Percentiles rank a stretch among this genome's conserved stretches.
phyloP scores from a whole-genome alignment of 2,113 vertebrate genomes.

The Octodon degus region DNA sequence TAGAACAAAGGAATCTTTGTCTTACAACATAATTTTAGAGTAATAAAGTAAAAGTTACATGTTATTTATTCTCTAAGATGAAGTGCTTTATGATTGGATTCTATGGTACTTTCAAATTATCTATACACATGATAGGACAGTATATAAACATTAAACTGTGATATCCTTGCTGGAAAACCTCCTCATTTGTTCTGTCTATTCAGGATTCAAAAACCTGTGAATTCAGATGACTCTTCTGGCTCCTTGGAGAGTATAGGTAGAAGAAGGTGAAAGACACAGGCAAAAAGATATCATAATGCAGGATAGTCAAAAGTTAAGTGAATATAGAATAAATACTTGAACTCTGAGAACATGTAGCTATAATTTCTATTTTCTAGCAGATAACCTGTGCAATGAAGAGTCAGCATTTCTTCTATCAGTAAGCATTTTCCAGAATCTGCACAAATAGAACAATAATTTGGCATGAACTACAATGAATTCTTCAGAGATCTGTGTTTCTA shows the following conservation, averaged over 20 bases:
- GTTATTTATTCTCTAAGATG: neutral
- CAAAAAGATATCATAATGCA: neutral
- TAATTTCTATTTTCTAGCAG: neutral
- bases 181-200: neutral
- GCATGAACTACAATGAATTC: neutral
- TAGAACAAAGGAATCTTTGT: neutral
- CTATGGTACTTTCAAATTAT: neutral
- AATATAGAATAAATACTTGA: neutral
- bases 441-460: neutral
- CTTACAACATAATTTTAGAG: neutral
- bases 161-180: neutral
- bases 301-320: neutral
- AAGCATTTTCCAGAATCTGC: neutral
- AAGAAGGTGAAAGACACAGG: neutral
- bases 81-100: neutral
- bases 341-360: neutral
- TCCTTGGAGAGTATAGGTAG: neutral
- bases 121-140: neutral
- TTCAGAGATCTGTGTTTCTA: neutral
- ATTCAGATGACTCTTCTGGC: neutral
- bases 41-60: neutral
- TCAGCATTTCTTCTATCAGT: neutral
- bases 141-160: neutral
- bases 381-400: neutral
- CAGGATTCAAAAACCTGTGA: neutral